A percentile compares a stretch with the other conserved stretches of the same genome.
Evolutionary conservation across 2,113 vertebrate species (phyloP).

Genomic region (Nothobranchius furzeri): DNA sequence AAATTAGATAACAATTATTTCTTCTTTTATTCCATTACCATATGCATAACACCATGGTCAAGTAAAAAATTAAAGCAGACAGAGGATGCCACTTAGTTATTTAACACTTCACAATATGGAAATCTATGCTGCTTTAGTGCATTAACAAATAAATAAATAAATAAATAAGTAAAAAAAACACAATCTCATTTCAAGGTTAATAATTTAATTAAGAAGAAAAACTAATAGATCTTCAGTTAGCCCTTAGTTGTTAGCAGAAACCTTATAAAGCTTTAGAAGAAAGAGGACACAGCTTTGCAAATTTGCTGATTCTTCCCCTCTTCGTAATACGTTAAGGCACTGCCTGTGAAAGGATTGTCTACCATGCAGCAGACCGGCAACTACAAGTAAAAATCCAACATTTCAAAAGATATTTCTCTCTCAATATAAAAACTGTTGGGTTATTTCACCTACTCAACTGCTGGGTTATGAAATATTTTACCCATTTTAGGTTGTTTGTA

Average conservation of each 20-base stretch:
- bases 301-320: not conserved
- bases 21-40: constrained; percentile 4
- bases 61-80: not conserved
- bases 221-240: not conserved
- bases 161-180: no score
- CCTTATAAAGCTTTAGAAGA: no score
- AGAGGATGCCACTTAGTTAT: not conserved
- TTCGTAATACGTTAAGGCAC: not conserved
- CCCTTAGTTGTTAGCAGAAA: not conserved
- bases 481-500: no score
- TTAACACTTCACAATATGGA: not conserved
- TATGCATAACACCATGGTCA: not conserved
- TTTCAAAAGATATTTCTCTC: not conserved
- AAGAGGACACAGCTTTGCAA: not conserved
- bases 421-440: no score
- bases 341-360: not conserved
- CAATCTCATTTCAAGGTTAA: no score
- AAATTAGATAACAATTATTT: constrained; percentile 6
- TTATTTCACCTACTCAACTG: no score
- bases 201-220: not conserved
- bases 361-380: not conserved
- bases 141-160: not conserved
- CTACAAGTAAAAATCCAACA: not conserved
- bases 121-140: not conserved
- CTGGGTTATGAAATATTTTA: no score